A percentile compares a stretch with the other conserved stretches of the same genome.
Conservation (phyloP, 2,888 invertebrate genomes). For the Odontocolon sp. region DNA sequence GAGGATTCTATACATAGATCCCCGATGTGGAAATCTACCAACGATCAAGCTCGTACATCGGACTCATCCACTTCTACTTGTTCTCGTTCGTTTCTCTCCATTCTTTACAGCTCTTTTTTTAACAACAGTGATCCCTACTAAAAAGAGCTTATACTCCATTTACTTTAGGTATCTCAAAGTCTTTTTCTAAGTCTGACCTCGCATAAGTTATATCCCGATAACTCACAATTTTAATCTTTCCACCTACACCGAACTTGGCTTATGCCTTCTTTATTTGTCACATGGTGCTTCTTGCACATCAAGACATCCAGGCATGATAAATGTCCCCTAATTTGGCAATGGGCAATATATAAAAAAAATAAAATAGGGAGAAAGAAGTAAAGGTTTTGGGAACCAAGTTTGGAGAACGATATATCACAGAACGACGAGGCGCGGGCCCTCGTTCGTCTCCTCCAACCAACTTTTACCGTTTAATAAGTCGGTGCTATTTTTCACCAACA, state of each 20-base stretch:
- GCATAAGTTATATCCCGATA: too few relatives aligned
- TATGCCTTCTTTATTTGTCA: not conserved
- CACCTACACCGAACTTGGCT: not conserved
- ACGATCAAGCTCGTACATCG: slow-evolving; percentile 40
- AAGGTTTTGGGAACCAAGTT: slow-evolving; percentile 53
- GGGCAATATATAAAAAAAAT: slow-evolving; percentile 47
- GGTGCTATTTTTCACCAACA: slow-evolving; percentile 76
- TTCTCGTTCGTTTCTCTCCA: not conserved
- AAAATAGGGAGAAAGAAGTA: slow-evolving; percentile 34
- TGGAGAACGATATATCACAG: slow-evolving; percentile 72
- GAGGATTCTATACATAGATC: slow-evolving; percentile 6
- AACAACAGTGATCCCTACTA: not conserved
- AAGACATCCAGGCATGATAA: slow-evolving; percentile 61
- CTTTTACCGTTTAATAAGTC: slow-evolving; percentile 79
- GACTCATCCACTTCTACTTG: slow-evolving; percentile 34
- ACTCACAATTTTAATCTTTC: too few relatives aligned
- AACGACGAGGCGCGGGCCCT: slow-evolving; percentile 55
- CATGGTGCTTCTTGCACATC: slow-evolving; percentile 1
- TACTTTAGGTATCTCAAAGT: too few relatives aligned
- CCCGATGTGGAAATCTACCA: not conserved
- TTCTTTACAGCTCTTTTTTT: not conserved
- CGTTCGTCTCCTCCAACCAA: slow-evolving; percentile 69
- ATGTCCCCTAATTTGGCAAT: slow-evolving; percentile 68
- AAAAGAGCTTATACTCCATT: too few relatives aligned
- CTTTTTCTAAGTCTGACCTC: too few relatives aligned